Percentiles rank a stretch among this genome's conserved stretches.
Conservation (phyloP, 2,797 vertebrate species). For the Mallotus villosus region DNA sequence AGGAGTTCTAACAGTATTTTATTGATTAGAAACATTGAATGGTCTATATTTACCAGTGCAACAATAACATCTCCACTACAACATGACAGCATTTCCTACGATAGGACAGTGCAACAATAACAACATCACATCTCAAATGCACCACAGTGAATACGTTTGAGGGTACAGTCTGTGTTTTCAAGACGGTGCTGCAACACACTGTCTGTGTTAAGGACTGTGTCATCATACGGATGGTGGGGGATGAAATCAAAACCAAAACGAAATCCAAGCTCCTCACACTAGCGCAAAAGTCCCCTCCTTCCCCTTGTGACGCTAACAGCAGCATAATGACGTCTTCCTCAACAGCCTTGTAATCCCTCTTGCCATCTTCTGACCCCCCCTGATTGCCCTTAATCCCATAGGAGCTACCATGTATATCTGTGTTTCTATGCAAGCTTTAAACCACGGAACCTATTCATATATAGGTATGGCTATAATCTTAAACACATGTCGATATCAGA, state of each 20-base stretch:
- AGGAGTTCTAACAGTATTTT: no score
- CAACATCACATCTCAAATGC: no score
- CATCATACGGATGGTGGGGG: no score
- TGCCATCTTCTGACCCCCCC: constrained; percentile 48
- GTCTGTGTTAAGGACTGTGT: no score
- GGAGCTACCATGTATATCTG: constrained; percentile 26
- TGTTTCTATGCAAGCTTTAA: constrained; percentile 54
- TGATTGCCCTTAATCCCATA: constrained; percentile 66
- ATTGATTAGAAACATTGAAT: not conserved
- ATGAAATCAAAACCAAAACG: not conserved
- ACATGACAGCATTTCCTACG: no score
- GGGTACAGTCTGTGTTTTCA: no score
- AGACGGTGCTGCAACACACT: no score
- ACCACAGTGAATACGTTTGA: no score
- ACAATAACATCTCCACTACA: not conserved
- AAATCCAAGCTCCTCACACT: not conserved
- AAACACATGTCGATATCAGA: not conserved
- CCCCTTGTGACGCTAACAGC: not conserved
- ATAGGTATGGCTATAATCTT: not conserved
- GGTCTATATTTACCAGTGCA: not conserved
- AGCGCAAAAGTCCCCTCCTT: constrained; percentile 17
- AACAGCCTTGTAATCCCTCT: constrained; percentile 58
- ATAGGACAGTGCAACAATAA: no score
- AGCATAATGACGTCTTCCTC: constrained; percentile 16
- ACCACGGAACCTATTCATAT: not conserved